These are phyloP conservation scores for Polyommatus iphigenia DNA, from an alignment of 2,888 invertebrate genomes.

Conservation along the genomic window DNA sequence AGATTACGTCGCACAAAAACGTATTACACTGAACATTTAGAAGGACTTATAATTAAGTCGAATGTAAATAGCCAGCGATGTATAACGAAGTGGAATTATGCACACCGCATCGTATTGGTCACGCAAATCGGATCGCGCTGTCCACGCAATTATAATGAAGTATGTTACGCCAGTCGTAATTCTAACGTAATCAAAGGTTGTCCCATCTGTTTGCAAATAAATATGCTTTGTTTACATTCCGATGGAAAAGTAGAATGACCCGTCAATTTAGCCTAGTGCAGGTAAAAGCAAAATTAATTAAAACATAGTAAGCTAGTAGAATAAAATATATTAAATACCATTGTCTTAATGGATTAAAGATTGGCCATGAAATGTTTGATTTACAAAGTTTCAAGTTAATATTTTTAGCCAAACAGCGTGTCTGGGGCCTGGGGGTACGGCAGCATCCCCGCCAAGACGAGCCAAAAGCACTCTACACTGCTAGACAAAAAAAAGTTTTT, in stretches of 20 bases:
- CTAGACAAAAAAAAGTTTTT: too few species aligned
- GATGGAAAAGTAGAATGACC: constrained; percentile 23
- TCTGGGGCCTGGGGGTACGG: too few species aligned
- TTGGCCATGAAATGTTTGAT: too few species aligned
- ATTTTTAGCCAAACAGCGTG: too few species aligned
- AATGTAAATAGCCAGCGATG: constrained; percentile 39
- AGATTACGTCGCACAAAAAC: constrained; percentile 75
- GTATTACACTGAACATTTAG: constrained; percentile 26
- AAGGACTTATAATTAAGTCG: constrained; percentile 34
- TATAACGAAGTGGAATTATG: constrained; percentile 33
- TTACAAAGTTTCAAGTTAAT: too few species aligned
- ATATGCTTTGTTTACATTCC: constrained; percentile 41
- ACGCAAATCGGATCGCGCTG: constrained; percentile 76
- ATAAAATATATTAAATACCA: too few species aligned
- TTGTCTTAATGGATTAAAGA: too few species aligned
- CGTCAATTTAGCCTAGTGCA: background rate
- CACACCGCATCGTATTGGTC: constrained; percentile 72
- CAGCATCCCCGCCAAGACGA: too few species aligned
- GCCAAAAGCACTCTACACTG: too few species aligned
- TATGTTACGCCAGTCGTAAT: constrained; percentile 70
- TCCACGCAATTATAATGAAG: constrained; percentile 79
- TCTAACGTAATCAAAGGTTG: constrained; percentile 75
- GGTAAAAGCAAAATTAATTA: too few species aligned
- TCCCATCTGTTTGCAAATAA: constrained; percentile 64
- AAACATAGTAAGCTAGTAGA: too few species aligned